phyloP scores from a whole-genome alignment of 2,888 invertebrate species.

The Hybos culiciformis region DNA sequence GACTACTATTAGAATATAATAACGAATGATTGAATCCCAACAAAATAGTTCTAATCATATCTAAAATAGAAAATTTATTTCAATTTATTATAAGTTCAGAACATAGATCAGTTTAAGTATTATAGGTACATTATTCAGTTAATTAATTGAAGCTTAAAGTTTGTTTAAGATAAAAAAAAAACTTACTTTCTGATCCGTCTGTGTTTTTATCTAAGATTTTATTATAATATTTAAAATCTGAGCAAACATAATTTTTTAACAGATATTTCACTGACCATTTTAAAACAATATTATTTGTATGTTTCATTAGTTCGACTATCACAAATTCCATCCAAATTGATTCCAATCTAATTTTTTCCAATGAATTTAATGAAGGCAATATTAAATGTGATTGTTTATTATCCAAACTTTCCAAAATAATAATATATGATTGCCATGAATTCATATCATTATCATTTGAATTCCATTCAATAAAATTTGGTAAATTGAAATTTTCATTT shows the following conservation, averaged over 20 bases:
- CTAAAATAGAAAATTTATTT: constrained; percentile 10
- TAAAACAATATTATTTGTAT: constrained; percentile 26
- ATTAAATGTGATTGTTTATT: constrained; percentile 32
- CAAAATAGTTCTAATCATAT: constrained; percentile 21
- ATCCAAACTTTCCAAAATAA: constrained; percentile 27
- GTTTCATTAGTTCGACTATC: constrained; percentile 20
- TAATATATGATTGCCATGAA: constrained; percentile 23
- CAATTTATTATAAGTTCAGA: no score
- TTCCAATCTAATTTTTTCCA: constrained; percentile 12
- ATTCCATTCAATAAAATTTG: constrained; percentile 5
- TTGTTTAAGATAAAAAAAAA: neutral
- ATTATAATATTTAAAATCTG: constrained; percentile 6
- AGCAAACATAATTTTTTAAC: constrained; percentile 13
- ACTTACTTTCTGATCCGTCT: neutral
- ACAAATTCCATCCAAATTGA: constrained; percentile 21
- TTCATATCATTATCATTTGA: constrained; percentile 4
- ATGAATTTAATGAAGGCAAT: constrained; percentile 23
- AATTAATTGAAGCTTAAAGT: neutral
- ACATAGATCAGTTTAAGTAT: no score
- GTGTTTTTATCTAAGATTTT: neutral
- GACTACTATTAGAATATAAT: constrained; percentile 20
- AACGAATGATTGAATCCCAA: constrained; percentile 25
- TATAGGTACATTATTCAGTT: neutral
- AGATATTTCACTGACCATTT: constrained; percentile 27
- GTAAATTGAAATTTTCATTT: neutral